Evolutionary conservation across 2,797 vertebrate species (phyloP), one percentile per base, ranked within the genome.

Genomic region (Smutsia temminckii): DNA sequence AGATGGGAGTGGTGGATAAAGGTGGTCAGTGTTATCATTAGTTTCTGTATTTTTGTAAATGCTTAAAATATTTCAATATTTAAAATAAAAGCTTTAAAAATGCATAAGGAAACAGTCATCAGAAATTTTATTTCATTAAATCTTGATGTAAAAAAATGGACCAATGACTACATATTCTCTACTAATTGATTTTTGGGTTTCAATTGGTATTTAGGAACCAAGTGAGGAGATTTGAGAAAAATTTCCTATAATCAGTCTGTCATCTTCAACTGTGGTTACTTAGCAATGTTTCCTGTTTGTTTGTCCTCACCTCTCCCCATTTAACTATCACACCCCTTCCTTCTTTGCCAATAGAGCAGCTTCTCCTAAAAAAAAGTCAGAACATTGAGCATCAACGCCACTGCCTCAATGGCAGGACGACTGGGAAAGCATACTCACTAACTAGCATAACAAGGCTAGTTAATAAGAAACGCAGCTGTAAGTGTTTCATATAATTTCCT

Each of bases 211-310:
- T 93, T 87, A 0, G 17, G 68, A 85, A 74, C 21, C 68, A 77
- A 51, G 29, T 34, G 85, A 93, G 72, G 84, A 96, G 64, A 95
- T 6, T 6, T 27, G 81, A 95, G 84, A 93, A 94, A 81, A 90
- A 25, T 9, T n/a, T 74, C 64, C 55, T 75, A 2, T 46, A 68
- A 66, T 20, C 53, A 55, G 34, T 46, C 27, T 85, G 61, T 53
- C 25, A 42, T 32, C 49, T 66, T 79, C 49, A 8, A 46, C n/a
- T 61, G 57, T 2, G 2, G 55, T 57, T 57, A 51, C 66, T n/a
- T 25, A 29, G 83, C 49, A 29, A 29, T 11, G 46, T 68, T 93
- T 51, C 29, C 32, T 34, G 0, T 85, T 40, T 77, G 23, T 90
- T 68, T 55, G 75, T 71, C 77, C 57, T 93, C n/a, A 13, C 10